phyloP scores from a whole-genome alignment of 2,113 vertebrate species.

The Elaphurus davidianus region DNA sequence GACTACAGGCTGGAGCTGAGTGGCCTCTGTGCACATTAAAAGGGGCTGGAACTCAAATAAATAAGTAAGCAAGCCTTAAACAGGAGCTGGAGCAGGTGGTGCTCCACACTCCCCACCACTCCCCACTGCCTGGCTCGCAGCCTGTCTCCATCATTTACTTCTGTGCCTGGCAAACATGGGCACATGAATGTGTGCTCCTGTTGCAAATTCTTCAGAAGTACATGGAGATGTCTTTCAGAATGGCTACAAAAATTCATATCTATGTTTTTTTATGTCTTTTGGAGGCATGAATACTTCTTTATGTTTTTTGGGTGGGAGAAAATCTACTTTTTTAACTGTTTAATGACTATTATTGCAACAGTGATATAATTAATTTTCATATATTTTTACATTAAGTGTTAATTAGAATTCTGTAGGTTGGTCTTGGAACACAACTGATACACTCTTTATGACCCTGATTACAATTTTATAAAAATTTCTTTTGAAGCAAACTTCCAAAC shows the following conservation, averaged over 20 bases:
- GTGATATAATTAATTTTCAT: not conserved
- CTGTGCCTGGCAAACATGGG: accelerated
- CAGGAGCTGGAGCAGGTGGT: not conserved
- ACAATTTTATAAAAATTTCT: not conserved
- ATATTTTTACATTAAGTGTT: not conserved
- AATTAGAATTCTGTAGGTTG: not conserved
- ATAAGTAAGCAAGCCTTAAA: accelerated
- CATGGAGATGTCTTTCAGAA: not conserved
- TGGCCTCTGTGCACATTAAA: accelerated
- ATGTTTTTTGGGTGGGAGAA: too few species aligned
- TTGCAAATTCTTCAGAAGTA: not conserved
- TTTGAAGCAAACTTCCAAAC: not conserved
- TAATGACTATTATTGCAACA: not conserved
- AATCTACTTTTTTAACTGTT: not conserved
- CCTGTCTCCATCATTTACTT: accelerated
- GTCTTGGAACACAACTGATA: not conserved
- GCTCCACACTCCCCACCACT: not conserved
- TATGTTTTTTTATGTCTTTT: not conserved
- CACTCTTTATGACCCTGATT: not conserved
- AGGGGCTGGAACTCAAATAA: not conserved
- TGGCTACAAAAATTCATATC: not conserved
- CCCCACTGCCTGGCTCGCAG: accelerated
- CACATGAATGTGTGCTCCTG: accelerated
- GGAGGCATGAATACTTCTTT: not conserved
- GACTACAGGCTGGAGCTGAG: not conserved